A percentile compares a stretch with the other conserved stretches of the same genome.
phyloP scores from a whole-genome alignment of 1,140 invertebrate species.

The Adoxophyes honmai region DNA sequence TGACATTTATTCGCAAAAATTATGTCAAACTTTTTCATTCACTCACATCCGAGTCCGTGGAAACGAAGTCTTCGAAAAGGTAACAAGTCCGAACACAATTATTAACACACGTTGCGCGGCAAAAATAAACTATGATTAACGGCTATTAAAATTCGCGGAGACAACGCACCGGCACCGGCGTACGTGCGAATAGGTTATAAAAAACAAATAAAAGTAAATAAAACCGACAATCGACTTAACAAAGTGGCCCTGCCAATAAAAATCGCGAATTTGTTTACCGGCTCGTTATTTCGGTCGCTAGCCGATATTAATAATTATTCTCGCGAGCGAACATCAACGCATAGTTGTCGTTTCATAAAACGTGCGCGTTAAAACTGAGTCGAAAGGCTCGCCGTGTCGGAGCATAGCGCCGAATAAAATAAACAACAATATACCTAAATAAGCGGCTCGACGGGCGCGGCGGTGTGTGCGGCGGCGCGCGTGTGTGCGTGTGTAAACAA shows the following conservation, averaged over 20 bases:
- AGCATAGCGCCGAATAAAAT: conserved; percentile 78
- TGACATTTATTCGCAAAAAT: conserved; percentile 33
- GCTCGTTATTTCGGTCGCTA: conserved; percentile 61
- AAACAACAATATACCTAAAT: conserved; percentile 79
- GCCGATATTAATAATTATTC: conserved; percentile 72
- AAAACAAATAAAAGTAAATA: conserved; percentile 41
- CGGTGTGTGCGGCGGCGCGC: conserved; percentile 57
- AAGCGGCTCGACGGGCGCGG: conserved; percentile 71
- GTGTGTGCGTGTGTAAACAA: conserved; percentile 76
- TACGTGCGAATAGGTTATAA: conserved; percentile 42
- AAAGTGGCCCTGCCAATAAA: conserved; percentile 40
- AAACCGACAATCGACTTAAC: conserved; percentile 32
- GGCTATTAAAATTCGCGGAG: conserved; percentile 72
- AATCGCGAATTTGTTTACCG: conserved; percentile 64
- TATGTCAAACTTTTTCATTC: conserved; percentile 26
- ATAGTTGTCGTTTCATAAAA: conserved; percentile 77
- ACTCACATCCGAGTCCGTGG: conserved; percentile 34
- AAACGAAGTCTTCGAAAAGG: conserved; percentile 50
- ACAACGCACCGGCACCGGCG: conserved; percentile 53
- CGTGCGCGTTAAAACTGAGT: conserved; percentile 76
- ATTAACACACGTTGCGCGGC: conserved; percentile 73
- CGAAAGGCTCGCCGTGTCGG: conserved; percentile 75
- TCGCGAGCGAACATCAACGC: conserved; percentile 68
- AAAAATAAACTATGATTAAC: conserved; percentile 77
- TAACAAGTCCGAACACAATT: conserved; percentile 63